Evolutionary conservation across 2,113 vertebrate genomes (phyloP).

Genomic region (Gopherus evgoodei): DNA sequence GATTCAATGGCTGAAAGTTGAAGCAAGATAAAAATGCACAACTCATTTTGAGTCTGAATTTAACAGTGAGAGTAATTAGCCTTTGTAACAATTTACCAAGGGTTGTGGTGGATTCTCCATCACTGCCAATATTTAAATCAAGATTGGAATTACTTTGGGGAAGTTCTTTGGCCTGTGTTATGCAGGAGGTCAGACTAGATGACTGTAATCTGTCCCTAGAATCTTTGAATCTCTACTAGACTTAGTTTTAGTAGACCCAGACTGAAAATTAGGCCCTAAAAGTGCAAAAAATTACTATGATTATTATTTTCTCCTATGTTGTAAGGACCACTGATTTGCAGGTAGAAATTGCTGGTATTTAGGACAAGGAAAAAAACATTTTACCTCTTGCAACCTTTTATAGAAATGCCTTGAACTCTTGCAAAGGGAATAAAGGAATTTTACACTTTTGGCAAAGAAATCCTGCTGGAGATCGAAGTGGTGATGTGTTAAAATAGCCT

Average conservation of each 20-base stretch:
- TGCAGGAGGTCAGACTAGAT: no score
- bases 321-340: not conserved
- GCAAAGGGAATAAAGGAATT: not conserved
- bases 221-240: not conserved
- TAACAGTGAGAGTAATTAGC: not conserved
- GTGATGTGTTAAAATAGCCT: conserved; percentile 30
- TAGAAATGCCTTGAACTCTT: not conserved
- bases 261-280: not conserved
- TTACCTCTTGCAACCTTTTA: not conserved
- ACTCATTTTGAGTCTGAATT: not conserved
- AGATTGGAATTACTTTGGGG: not conserved
- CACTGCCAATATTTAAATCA: no score
- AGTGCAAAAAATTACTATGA: not conserved
- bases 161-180: not conserved
- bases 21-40: not conserved
- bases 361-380: not conserved
- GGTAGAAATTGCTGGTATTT: not conserved
- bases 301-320: not conserved
- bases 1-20: not conserved
- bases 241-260: rapidly evolving
- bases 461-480: conserved; percentile 14
- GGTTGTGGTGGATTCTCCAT: not conserved
- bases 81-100: not conserved
- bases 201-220: no score
- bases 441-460: not conserved